These are phyloP conservation scores for Lottia gigantea DNA, from an alignment of 2,888 invertebrate species.

Conservation along the genomic window DNA sequence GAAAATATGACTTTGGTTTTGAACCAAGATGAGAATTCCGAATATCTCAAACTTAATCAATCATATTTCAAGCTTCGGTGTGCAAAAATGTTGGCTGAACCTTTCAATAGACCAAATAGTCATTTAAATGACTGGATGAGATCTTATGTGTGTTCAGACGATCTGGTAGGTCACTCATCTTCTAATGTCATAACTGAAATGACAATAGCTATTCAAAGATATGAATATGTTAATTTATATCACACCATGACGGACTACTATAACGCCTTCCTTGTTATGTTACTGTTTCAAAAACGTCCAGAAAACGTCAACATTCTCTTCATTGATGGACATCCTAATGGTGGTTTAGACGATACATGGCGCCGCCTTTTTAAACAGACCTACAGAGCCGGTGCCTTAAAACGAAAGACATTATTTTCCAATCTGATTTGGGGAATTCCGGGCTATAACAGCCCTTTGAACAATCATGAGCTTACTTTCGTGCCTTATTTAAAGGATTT, in stretches of 20 bases:
- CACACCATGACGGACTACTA: constrained; percentile 62
- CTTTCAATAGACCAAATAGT: constrained; percentile 27
- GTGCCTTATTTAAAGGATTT: constrained; percentile 61
- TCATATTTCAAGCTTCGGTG: constrained; percentile 49
- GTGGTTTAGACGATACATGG: constrained; percentile 60
- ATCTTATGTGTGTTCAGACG: constrained; percentile 8
- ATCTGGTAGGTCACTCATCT: background rate
- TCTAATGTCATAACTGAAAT: constrained; percentile 23
- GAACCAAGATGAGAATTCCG: constrained; percentile 44
- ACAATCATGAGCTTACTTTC: constrained; percentile 40
- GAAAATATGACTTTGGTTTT: constrained; percentile 43
- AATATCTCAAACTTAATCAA: constrained; percentile 39
- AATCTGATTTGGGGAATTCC: constrained; percentile 56
- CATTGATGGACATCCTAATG: constrained; percentile 63
- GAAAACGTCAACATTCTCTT: constrained; percentile 53
- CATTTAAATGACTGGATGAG: constrained; percentile 40
- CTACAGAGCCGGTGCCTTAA: constrained; percentile 44
- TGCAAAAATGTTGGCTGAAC: constrained; percentile 21
- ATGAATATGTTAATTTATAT: constrained; percentile 62
- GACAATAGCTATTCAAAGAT: constrained; percentile 53
- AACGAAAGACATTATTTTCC: constrained; percentile 35
- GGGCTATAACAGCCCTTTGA: constrained; percentile 61
- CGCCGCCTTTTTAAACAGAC: constrained; percentile 55
- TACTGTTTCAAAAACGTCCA: constrained; percentile 40
- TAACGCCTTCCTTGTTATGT: constrained; percentile 53